Evolutionary conservation across 2,888 invertebrate genomes (phyloP), one percentile per base, ranked within the genome.

Genomic region (Tortricodes alternella): DNA sequence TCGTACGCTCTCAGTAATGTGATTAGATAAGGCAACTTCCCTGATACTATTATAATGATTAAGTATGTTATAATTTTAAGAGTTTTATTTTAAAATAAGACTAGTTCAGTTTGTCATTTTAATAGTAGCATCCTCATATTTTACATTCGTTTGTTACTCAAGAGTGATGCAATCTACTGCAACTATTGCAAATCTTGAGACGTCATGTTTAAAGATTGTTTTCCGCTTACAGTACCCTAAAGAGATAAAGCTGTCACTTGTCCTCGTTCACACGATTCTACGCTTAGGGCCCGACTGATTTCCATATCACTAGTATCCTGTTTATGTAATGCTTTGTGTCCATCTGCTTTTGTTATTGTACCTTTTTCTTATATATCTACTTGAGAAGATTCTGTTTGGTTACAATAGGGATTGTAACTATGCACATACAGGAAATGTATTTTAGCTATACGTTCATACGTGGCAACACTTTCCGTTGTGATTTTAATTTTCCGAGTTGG

Each of bases 261-360:
- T 39, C 39, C 18, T 7, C 23, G 18, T 41, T 27, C 39, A 13
- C 29, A 29, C 35, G 15, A 23, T 13, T 5, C 13, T 13, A 6
- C 18, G 19, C 39, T 53, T 21, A 41, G 48, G 41, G 19, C 27
- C 24, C 23, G 16, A n/a, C 55, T 34, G 27, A 48, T 55, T 55
- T 41, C 41, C 55, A 55, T 55, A 41, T 35, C 48, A 34, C 39
- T 53, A 38, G 24, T 46, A 27, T 53, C 41, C 41, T 41, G 41
- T 41, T 51, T 51, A 15, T 34, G 53, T 46, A 32, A 46, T 38
- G 32, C 23, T 29, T 32, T 46, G 27, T 44, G 44, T 15, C 46
- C 38, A 39, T 53, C 46, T 41, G 46, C 6, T 53, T 32, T 4
- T 24, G 37, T 39, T 32, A 41, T 41, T 44, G 29, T 44, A 29